Evolutionary conservation across 2,888 invertebrate genomes (phyloP), one percentile per base, ranked within the genome.

Genomic region (Cephus runcator): DNA sequence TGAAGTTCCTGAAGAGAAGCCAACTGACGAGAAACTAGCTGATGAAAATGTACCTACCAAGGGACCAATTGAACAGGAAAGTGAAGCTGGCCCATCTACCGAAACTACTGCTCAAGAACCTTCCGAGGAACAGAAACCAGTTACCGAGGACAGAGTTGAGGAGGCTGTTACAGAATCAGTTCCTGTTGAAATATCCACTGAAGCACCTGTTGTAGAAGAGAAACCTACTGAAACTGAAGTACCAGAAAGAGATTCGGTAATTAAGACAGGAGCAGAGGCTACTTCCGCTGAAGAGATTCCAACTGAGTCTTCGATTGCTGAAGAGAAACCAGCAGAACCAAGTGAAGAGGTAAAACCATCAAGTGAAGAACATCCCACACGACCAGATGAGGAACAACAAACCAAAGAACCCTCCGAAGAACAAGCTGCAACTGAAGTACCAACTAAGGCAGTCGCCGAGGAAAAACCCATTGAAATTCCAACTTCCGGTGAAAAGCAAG

Each of bases 121-220:
- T 77, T 79, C 73, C 76, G 73, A 73, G 75, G 81, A 81, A 79
- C 79, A 56, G 23, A 69, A 76, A 75, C 33, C 81, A 34, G 69
- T 36, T 73, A 71, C 71, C 3, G 71, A 71, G 9, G 71, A 33
- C 11, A 23, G 15, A 23, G 31, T 34, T 71, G 69, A 69, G 12
- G 71, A 77, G 79, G 69, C 73, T 69, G 33, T 36, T 30, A 76
- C 56, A 23, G 77, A 75, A 75, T 73, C 75, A n/a, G 23, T 15
- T 31, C 36, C 83, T 6, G 83, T 82, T 30, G 85, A 83, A 76
- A 77, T 81, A 73, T 77, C 76, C 12, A 80, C 81, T 11, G 81
- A 83, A 36, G 71, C 74, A 68, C 31, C 80, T 3, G 76, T 79
- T n/a, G 69, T 31, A 23, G 76, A 80, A 77, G 79, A 81, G 73